Percentiles rank a stretch among this genome's conserved stretches.
Conservation (phyloP, 1,140 invertebrate genomes). For the Nebria ingens region DNA sequence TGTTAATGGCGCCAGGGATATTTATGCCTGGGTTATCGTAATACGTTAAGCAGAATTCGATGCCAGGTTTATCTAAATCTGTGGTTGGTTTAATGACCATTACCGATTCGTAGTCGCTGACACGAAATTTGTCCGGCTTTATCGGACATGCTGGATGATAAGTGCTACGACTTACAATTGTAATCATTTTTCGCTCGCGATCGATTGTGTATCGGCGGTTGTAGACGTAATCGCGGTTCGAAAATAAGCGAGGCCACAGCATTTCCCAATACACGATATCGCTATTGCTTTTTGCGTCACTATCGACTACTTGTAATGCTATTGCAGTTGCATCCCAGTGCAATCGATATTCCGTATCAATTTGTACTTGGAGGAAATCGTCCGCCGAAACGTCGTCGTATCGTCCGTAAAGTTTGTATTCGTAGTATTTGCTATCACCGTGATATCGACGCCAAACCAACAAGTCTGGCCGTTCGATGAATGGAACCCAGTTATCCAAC, state of each 20-base stretch:
- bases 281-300: slow-evolving; percentile 38
- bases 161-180: slow-evolving; percentile 51
- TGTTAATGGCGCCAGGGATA: slow-evolving; percentile 50
- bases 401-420: slow-evolving; percentile 78
- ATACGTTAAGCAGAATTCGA: slow-evolving; percentile 78
- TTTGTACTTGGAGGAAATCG: slow-evolving; percentile 72
- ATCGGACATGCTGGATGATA: slow-evolving; percentile 48
- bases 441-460: slow-evolving; percentile 70
- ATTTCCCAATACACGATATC: slow-evolving; percentile 83
- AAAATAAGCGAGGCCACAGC: slow-evolving; percentile 73
- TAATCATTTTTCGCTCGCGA: slow-evolving; percentile 39
- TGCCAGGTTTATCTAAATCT: slow-evolving; percentile 45
- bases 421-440: slow-evolving; percentile 52
- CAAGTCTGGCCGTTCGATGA: slow-evolving; percentile 67
- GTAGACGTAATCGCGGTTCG: slow-evolving; percentile 81
- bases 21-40: slow-evolving; percentile 76
- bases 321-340: slow-evolving; percentile 74
- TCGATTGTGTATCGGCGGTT: slow-evolving; percentile 58
- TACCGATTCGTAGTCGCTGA: slow-evolving; percentile 74
- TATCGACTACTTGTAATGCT: slow-evolving; percentile 53
- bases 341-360: slow-evolving; percentile 65
- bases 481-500: slow-evolving; percentile 60
- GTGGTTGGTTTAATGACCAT: slow-evolving; percentile 69
- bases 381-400: slow-evolving; percentile 66
- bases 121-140: slow-evolving; percentile 47